Evolutionary conservation across 2,888 invertebrate species (phyloP), one percentile per base, ranked within the genome.

Genomic region (Noctua janthe): DNA sequence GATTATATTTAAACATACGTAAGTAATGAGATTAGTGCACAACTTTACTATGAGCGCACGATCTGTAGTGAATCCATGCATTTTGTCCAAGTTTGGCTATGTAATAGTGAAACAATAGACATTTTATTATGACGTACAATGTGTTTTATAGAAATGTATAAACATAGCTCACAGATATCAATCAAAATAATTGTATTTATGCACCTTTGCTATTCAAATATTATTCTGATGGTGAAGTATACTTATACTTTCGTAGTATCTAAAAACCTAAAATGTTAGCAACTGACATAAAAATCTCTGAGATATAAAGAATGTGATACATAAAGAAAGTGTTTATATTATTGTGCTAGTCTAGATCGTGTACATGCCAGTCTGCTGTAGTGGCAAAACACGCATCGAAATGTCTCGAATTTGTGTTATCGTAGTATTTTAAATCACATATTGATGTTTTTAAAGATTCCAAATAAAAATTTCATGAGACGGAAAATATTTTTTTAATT

Each of bases 401-500:
- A 76, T 64, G 83, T 92, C 93, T 95, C 94, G 93, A 95, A 95
- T 95, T 94, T 92, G 83, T 88, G 88, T 88, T 85, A 89, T 82
- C 82, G 85, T 81, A 93, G 92, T 95, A 94, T 94, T 94, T 95
- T 93, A 94, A 49, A 6, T 15, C 3, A 56, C 23, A 10, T 23
- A 56, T 56, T 94, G 80, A 89, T 91, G 89, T 94, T 92, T 80
- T 91, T 87, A 92, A 91, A 86, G 84, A 90, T 85, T 88, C 88
- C 73, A 93, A 93, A 93, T 93, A 93, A 94, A 94, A 91, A 83
- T 74, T 81, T 88, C 88, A 88, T 87, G 83, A 87, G 93, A 94
- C 92, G 90, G 92, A 94, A 94, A 94, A 94, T 94, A 94, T 92
- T 88, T 89, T 56, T 94, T 95, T 94, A 92, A 92, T 95, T 91